Conservation (phyloP, 2,113 vertebrate species). For the Suncus etruscus region DNA sequence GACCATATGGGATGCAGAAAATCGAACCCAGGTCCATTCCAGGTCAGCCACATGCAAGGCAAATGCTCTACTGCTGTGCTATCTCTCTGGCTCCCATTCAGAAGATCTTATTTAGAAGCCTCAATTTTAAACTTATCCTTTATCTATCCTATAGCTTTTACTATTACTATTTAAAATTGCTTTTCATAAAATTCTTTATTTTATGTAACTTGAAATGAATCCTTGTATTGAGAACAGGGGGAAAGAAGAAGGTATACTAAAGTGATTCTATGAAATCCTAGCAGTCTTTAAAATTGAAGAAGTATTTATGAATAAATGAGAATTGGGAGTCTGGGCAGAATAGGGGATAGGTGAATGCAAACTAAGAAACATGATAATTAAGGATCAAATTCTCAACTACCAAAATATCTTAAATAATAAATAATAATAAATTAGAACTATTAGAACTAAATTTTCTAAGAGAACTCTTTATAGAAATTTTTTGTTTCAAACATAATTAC, state of each 20-base stretch:
- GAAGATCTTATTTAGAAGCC: background rate
- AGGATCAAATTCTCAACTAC: conserved; percentile 19
- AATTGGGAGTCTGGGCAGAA: background rate
- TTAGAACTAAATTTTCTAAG: conserved; percentile 32
- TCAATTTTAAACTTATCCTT: conserved; percentile 20
- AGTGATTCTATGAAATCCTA: conserved; percentile 30
- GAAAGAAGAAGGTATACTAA: conserved; percentile 15
- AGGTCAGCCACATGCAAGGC: too few relatives aligned
- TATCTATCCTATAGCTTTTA: background rate
- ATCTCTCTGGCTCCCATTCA: too few relatives aligned
- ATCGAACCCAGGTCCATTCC: too few relatives aligned
- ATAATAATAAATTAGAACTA: background rate
- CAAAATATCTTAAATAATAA: conserved; percentile 27
- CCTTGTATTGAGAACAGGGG: background rate
- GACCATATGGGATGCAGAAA: too few relatives aligned
- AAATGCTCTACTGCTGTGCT: too few relatives aligned
- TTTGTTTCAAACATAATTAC: conserved; percentile 42
- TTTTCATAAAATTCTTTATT: conserved; percentile 52
- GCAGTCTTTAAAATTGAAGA: background rate
- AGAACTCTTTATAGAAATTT: conserved; percentile 24
- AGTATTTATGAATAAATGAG: conserved; percentile 30
- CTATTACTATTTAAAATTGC: background rate
- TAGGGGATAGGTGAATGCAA: background rate
- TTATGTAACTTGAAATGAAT: conserved; percentile 22
- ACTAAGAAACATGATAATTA: background rate